Base-by-base conservation (phyloP, 1,140 invertebrate genomes). In the Macrostomum lignano region DNA sequence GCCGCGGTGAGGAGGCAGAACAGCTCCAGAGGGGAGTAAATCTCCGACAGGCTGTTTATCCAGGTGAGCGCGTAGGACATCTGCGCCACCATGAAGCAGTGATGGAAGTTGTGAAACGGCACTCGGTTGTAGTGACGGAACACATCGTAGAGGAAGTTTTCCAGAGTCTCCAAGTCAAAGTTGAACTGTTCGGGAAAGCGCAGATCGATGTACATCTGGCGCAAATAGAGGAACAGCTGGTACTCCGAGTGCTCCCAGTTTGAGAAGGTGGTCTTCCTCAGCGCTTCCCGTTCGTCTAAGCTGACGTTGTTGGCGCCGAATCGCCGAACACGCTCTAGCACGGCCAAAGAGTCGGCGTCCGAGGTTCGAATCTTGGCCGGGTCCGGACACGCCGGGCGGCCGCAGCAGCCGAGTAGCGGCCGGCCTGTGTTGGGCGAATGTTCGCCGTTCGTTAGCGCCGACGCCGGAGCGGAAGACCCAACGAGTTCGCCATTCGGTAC, bases 1-100 rank as follows among this genome's bases (percentile, higher is more conserved):
- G 71, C 73, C 20, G 74, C 74, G 14, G 73, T 72, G 21, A 79
- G 61, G 19, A 79, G 55, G 26, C 75, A 68, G 10, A 75, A 58
- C 26, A 72, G 66, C 51, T 78, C 73, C 25, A 75, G 57, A 36
- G 72, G 65, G 25, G 72, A 71, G 29, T 78, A 64, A 41, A 67
- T 66, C 21, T 60, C 61, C 11, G 65, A 61, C 15, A 77, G 54
- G 44, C 74, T 65, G 14, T 52, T 69, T 36, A 67, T 64, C 59
- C 70, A 71, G n/a, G 66, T 65, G 40, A 78, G 69, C n/a, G 72
- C 71, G 52, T 75, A 78, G 71, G 76, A 74, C 75, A 79, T 79
- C 63, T 79, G 75, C 30, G 74, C 68, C 22, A 79, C 75, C 61
- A 73, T 76, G 55, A 79, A 79, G 49, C 72, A 74, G 46, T 79